These are phyloP conservation scores for Drosophila punjabiensis DNA, from an alignment of 1,140 invertebrate genomes.

Conservation along the genomic window DNA sequence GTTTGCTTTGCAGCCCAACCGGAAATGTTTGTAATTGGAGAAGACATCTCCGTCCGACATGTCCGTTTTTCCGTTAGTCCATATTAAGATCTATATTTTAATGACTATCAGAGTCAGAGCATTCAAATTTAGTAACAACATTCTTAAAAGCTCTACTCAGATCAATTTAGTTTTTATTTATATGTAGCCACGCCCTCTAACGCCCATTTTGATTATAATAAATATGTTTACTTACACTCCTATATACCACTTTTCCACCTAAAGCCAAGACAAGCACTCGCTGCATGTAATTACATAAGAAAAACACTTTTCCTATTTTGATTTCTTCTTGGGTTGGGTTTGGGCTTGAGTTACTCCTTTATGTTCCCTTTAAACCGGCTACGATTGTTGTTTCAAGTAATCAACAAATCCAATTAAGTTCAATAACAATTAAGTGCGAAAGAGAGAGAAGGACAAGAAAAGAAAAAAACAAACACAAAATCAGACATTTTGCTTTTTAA, in stretches of 20 bases:
- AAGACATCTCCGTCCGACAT: too few relatives aligned
- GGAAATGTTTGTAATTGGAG: background rate
- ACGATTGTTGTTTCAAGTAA: conserved; percentile 38
- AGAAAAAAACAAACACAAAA: conserved; percentile 34
- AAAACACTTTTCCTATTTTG: conserved; percentile 33
- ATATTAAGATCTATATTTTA: too few relatives aligned
- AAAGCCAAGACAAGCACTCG: conserved; percentile 11
- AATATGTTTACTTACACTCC: conserved; percentile 5
- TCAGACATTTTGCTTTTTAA: conserved; percentile 51
- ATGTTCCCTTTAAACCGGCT: conserved; percentile 11
- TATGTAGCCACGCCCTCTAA: background rate
- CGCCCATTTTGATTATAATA: background rate
- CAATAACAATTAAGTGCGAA: conserved; percentile 55
- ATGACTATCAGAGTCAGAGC: background rate
- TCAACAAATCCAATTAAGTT: conserved; percentile 70
- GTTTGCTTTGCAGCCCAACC: background rate
- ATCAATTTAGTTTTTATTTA: background rate
- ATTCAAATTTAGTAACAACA: background rate
- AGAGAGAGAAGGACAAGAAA: conserved; percentile 2
- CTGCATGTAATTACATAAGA: conserved; percentile 42
- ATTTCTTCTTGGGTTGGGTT: conserved; percentile 15
- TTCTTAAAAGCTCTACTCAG: background rate
- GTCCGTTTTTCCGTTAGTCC: too few relatives aligned
- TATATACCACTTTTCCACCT: conserved; percentile 36
- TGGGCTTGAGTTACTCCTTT: conserved; percentile 11